A percentile compares a stretch with the other conserved stretches of the same genome.
phyloP scores from a whole-genome alignment of 1,140 invertebrate species.

The Piezodorus guildinii region DNA sequence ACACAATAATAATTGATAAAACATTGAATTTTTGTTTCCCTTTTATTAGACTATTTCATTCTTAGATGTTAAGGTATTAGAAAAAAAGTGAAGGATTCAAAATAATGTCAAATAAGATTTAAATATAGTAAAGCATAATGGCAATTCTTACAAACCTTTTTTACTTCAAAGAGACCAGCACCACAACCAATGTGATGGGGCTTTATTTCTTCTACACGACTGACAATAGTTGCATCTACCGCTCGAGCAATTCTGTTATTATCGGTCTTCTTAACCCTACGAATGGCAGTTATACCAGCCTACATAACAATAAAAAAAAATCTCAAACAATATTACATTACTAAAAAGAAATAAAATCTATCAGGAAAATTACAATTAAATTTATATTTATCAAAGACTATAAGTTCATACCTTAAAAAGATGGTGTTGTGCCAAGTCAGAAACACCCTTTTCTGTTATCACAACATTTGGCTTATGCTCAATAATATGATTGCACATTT shows the following conservation, averaged over 20 bases:
- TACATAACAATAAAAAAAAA: neutral
- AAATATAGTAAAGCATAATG: neutral
- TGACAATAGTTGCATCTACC: conserved; percentile 92
- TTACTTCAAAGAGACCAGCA: conserved; percentile 92
- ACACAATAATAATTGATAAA: neutral
- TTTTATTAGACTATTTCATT: neutral
- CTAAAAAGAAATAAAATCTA: neutral
- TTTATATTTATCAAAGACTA: neutral
- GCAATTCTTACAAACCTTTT: conserved; percentile 46
- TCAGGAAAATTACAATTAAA: neutral
- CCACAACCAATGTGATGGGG: conserved; percentile 92
- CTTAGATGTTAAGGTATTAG: neutral
- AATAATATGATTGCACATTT: conserved; percentile 89
- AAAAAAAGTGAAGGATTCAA: neutral
- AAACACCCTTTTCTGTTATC: conserved; percentile 97
- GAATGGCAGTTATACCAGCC: conserved; percentile 86
- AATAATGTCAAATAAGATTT: neutral
- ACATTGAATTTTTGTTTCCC: neutral
- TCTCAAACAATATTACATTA: neutral
- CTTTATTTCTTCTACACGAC: conserved; percentile 88
- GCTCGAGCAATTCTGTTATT: conserved; percentile 94
- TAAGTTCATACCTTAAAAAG: conserved; percentile 45
- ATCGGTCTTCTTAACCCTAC: conserved; percentile 88
- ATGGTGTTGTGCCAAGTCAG: conserved; percentile 81
- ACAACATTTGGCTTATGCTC: conserved; percentile 84